Base-by-base conservation (phyloP, 1,140 invertebrate species). In the Matsumurasca onukii region DNA sequence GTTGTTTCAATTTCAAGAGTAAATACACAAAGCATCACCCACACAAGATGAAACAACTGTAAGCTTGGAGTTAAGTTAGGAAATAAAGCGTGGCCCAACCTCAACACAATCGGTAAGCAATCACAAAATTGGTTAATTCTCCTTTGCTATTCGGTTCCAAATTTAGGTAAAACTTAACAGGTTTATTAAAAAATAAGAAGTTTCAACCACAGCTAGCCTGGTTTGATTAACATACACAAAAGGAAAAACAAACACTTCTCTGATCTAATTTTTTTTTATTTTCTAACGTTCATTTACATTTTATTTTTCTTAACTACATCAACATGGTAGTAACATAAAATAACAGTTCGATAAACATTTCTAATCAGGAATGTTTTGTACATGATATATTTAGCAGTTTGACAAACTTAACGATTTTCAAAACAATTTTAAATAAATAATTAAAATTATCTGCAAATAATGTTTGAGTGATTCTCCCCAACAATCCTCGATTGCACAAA, bases 291-390 rank as follows among this genome's bases (percentile, higher is more conserved):
- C 55, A 59, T 59, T 59, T 59, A 59, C 55, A 59, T 39, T 39
- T n/a, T 59, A 27, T 13, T 13, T 25, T 59, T 29, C 55, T 59
- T 59, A 59, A 59, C 55, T 59, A 59, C 55, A 27, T 59, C 15
- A 59, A 59, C 55, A 59, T 24, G 15, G 22, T 22, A 59, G 3
- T 59, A 59, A 59, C 55, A 59, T 59, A 59, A 59, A 27, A 59
- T 59, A 59, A 59, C 55, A 59, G 49, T 24, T 59, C 24, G 25
- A 59, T 59, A 59, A 59, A 59, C 55, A 59, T 59, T 59, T 59
- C 55, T 59, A 59, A 27, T 59, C 9, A 59, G 55, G 55, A 59
- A 59, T 59, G 55, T 59, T 59, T 59, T 59, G 30, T 59, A 59
- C 55, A 59, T 52, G 12, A 52, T 59, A 59, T 59, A 59, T 5